Base-by-base conservation (phyloP, 2,113 vertebrate species). In the Mesocricetus auratus region DNA sequence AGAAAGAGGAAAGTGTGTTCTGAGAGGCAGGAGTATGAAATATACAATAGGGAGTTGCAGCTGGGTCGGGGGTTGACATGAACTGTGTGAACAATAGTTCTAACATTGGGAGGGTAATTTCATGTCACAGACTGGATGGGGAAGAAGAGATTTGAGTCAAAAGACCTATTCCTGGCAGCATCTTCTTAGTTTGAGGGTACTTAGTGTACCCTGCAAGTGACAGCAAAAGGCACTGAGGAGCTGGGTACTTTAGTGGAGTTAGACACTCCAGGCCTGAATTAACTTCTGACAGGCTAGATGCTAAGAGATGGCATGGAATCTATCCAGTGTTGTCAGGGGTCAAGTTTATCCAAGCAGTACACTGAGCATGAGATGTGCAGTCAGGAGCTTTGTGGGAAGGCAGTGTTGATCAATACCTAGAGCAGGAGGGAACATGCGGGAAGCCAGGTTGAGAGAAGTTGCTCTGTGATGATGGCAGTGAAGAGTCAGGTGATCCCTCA, bases 51-150 rank as follows among this genome's bases (percentile, higher is more conserved):
- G 22, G 5, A 17, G 16, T 69, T 29, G 22, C 87, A 94, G 86
- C 73, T 94, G 91, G 66, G 69, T 66, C 85, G 10, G 77, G 42
- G 15, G 77, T 53, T 96, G 83, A 95, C 96, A 77, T 31, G 94
- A 56, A 36, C n/a, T 56, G 45, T 12, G 17, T 64, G 83, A 96
- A 96, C 47, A 81, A 97, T 92, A 42, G 90, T 66, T 98, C 93
- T 75, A 68, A 74, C 77, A 71, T 13, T 71, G 3, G 1, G 93
- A 95, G 39, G 69, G 66, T 88, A 96, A 96, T 17, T 97, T 97
- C 91, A 29, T 96, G 89, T 93, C 85, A 74, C n/a, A 62, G 91
- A 26, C 7, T 93, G 62, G 33, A 92, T 36, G 12, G 91, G 39
- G 50, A 79, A 87, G 78, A 68, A 58, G 79, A 96, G 92, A n/a